Evolutionary conservation across 2,113 vertebrate genomes (phyloP), one percentile per base, ranked within the genome.

Genomic region (Seriola rivoliana): DNA sequence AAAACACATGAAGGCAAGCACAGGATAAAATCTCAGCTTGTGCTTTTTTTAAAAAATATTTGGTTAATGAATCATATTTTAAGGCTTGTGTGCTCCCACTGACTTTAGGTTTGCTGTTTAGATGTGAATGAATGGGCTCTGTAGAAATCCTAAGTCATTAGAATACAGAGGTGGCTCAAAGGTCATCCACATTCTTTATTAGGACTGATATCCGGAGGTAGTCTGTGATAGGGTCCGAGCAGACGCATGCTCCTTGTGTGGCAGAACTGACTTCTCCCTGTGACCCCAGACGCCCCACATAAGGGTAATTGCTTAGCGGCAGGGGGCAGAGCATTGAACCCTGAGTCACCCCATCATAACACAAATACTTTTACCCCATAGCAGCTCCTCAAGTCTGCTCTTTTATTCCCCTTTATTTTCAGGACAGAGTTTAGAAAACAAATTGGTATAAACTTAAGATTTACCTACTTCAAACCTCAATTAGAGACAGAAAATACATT

Each of bases 311-410:
- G 88, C 85, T 81, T 77, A 88, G 59, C 77, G 14, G 75, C 63
- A 73, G 89, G 91, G 73, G 81, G 71, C 81, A 19, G 60, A 86
- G 82, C 80, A 85, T 74, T 93, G 88, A 92, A 86, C 90, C 85
- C 65, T 87, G 81, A 89, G 75, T 91, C 82, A 91, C 91, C 88
- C 78, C 87, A 4, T 87, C 73, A 70, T 68, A 85, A 86, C 91
- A 89, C 68, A 84, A 87, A 87, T 81, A 85, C 74, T 86, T 87
- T 68, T 50, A 50, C 60, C 78, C 77, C 75, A 4, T 64, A 63
- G 59, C 80, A 72, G 77, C 78, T 81, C 19, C 29, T 76, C 17
- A 52, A 78, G 50, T 54, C 16, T n/a, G 40, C 9, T 32, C 29
- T n/a, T 55, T 40, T 29, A 59, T 59, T 65, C 80, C 66, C 38